Evolutionary conservation across 1,140 invertebrate genomes (phyloP).

Genomic region (Nebria ingens): DNA sequence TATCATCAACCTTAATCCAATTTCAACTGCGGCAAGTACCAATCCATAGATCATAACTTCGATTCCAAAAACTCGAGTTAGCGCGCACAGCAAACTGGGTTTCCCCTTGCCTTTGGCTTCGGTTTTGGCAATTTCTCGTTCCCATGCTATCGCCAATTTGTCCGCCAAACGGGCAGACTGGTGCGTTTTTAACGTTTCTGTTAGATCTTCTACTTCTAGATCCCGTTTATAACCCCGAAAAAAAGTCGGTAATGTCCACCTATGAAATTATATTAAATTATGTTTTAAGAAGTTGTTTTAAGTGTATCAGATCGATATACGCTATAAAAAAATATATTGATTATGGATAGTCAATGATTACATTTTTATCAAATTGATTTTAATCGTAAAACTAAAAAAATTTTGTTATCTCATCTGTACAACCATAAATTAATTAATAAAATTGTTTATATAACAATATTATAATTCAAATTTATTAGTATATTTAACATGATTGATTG

Average conservation of each 20-base stretch:
- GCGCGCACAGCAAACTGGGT: conserved; percentile 29
- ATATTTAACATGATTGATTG: no score
- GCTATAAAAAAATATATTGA: not conserved
- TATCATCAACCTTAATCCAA: conserved; percentile 24
- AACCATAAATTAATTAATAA: no score
- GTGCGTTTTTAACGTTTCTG: conserved; percentile 44
- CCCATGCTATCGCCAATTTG: conserved; percentile 41
- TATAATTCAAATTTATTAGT: no score
- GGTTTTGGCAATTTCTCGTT: conserved; percentile 34
- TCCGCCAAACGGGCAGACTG: conserved; percentile 44
- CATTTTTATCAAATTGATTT: no score
- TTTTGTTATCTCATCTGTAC: no score
- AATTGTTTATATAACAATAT: no score
- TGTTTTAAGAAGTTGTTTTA: not conserved
- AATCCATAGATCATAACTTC: conserved; percentile 24
- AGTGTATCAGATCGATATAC: not conserved
- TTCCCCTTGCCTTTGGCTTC: conserved; percentile 18
- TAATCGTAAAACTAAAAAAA: no score
- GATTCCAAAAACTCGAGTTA: conserved; percentile 27
- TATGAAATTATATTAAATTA: conserved; percentile 15
- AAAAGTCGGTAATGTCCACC: conserved; percentile 41
- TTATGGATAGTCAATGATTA: no score
- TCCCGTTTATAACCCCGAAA: conserved; percentile 41
- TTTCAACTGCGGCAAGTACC: conserved; percentile 22
- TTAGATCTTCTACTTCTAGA: conserved; percentile 46